These are phyloP conservation scores for Tupiocoris notatus DNA, from an alignment of 2,888 invertebrate genomes.

Conservation along the genomic window DNA sequence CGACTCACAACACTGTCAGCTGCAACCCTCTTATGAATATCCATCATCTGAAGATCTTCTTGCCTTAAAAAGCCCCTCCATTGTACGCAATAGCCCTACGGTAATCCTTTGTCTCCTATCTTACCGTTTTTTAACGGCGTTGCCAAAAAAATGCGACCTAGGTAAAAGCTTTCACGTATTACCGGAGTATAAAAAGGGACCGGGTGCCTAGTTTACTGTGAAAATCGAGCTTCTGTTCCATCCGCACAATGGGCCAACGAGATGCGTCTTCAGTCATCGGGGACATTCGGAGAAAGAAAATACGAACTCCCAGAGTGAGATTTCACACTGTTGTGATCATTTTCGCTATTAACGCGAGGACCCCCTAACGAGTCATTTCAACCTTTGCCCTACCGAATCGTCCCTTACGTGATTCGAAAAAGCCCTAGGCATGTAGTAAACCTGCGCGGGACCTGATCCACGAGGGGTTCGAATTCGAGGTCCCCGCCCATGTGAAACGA, in stretches of 20 bases:
- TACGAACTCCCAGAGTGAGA: background rate
- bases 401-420: conserved; percentile 18
- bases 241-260: background rate
- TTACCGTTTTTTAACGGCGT: conserved; percentile 20
- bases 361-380: conserved; percentile 19
- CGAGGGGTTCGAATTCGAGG: no score
- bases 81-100: background rate
- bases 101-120: background rate
- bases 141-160: conserved; percentile 6
- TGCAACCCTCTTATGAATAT: conserved; percentile 15
- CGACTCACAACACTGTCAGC: background rate
- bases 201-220: conserved; percentile 21
- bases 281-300: background rate
- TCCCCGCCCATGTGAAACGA: background rate
- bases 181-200: background rate
- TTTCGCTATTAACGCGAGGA: background rate
- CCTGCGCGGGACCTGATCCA: no score
- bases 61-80: background rate
- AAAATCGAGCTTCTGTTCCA: conserved; percentile 10
- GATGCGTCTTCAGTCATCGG: background rate
- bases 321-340: conserved; percentile 17
- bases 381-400: conserved; percentile 1
- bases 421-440: conserved; percentile 6
- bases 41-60: conserved; percentile 10
- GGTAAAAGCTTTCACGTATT: background rate